Evolutionary conservation across 1,140 invertebrate genomes (phyloP), one percentile per base, ranked within the genome.

Genomic region (Zophobas morio): DNA sequence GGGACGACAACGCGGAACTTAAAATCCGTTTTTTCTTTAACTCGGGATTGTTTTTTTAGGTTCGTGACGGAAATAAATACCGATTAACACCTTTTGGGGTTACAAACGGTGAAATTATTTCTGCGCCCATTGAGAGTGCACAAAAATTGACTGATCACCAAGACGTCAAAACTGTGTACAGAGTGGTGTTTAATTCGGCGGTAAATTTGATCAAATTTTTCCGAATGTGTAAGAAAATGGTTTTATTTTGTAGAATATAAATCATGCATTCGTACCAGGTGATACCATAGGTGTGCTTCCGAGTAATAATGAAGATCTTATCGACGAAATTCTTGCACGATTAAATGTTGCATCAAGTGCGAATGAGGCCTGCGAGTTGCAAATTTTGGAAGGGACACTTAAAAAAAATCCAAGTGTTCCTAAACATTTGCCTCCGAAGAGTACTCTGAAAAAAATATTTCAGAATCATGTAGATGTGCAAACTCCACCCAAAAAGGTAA

Each of bases 401-500:
- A 81, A 82, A 53, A 85, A 82, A 46, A 83, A 81, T 74, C 39
- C 78, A 35, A 86, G 83, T 71, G 77, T 88, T 70, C 86, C 87
- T 54, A 40, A 78, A 42, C 86, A 89, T 82, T 79, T 89, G 51
- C 88, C 88, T 33, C 54, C 81, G 6, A 79, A 79, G 34, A 84
- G 85, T 40, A 88, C 85, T 35, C 34, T 89, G 36, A 84, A 83
- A 72, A 78, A 87, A 80, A 81, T 88, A 1, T 82, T 89, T 46
- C 83, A 81, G 74, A 74, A 87, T 78, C 84, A 85, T 83, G 75
- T 89, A 6, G 87, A 89, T 79, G 72, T 89, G 33, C 84, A 88
- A 76, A 84, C 82, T 80, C 66, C 87, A 32, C 74, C 87, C 2
- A 89, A 88, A 83, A 89, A 89, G 85, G 88, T 88, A 87, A 77